Conservation (phyloP, 2,113 vertebrate genomes). For the Limnothrissa miodon region DNA sequence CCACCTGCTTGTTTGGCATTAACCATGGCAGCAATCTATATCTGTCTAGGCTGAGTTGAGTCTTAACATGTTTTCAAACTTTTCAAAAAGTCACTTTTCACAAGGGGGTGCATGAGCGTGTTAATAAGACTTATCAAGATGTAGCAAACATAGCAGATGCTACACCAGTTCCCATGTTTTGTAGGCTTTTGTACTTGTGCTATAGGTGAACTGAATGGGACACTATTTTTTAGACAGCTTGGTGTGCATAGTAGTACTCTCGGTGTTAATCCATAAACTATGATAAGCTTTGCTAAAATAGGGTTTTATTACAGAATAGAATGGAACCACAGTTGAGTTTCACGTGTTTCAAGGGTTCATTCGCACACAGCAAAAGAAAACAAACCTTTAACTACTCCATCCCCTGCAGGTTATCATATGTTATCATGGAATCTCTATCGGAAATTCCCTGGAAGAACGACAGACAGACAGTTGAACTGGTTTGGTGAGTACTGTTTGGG, state of each 20-base stretch:
- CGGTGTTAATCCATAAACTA: background rate
- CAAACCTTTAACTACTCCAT: background rate
- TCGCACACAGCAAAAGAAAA: background rate
- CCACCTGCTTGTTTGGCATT: too few species aligned
- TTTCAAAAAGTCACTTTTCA: too few species aligned
- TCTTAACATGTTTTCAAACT: too few species aligned
- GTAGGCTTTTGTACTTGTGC: too few species aligned
- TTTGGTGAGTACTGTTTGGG: constrained; percentile 15
- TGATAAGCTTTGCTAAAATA: background rate
- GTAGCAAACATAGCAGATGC: too few species aligned
- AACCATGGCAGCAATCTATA: too few species aligned
- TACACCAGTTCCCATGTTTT: too few species aligned
- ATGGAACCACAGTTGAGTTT: too few species aligned
- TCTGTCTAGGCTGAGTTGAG: too few species aligned
- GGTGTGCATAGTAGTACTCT: background rate
- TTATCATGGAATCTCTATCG: background rate
- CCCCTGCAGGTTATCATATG: background rate
- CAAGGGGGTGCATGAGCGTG: too few species aligned
- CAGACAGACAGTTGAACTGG: constrained; percentile 36
- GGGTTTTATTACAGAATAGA: background rate
- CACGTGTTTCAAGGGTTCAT: background rate
- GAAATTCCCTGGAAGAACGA: background rate
- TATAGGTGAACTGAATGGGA: background rate
- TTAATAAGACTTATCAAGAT: too few species aligned
- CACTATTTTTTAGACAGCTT: background rate